These are phyloP conservation scores for Hemithea aestivaria DNA, from an alignment of 2,888 invertebrate genomes.

Conservation along the genomic window DNA sequence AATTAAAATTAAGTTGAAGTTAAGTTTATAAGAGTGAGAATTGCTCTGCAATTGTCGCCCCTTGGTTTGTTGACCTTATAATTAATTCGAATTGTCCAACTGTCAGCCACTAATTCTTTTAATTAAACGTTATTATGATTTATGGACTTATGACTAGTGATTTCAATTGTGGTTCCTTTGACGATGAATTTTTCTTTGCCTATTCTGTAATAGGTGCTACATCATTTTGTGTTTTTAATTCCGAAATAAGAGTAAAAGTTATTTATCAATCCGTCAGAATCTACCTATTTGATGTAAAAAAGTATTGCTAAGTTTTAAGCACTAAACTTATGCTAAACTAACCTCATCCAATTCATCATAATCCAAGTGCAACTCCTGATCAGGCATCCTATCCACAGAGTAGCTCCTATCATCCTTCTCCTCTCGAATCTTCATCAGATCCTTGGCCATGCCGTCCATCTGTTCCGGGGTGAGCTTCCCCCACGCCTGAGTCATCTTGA, in stretches of 20 bases:
- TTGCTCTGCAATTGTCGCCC: constrained; percentile 7
- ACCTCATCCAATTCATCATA: constrained; percentile 57
- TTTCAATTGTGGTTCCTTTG: too few relatives aligned
- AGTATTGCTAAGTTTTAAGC: background rate
- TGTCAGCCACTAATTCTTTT: constrained; percentile 13
- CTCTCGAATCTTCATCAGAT: constrained; percentile 49
- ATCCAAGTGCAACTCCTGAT: constrained; percentile 42
- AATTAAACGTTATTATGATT: constrained; percentile 14
- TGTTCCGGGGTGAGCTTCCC: constrained; percentile 53
- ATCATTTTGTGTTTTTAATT: too few relatives aligned
- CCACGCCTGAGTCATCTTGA: constrained; percentile 58
- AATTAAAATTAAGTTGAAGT: constrained; percentile 1
- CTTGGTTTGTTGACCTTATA: constrained; percentile 17
- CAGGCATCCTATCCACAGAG: too few relatives aligned
- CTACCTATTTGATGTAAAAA: background rate
- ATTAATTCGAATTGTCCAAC: constrained; percentile 9
- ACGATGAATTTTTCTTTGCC: too few relatives aligned
- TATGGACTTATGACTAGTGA: too few relatives aligned
- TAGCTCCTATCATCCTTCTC: constrained; percentile 28
- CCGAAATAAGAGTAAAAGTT: too few relatives aligned
- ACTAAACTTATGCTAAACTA: constrained; percentile 29
- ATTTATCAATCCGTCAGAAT: too few relatives aligned
- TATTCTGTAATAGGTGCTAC: too few relatives aligned
- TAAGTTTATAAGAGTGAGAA: constrained; percentile 10
- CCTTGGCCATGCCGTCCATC: constrained; percentile 52